These are phyloP conservation scores for Falco peregrinus DNA, from an alignment of 2,797 vertebrate genomes.

Conservation along the genomic window DNA sequence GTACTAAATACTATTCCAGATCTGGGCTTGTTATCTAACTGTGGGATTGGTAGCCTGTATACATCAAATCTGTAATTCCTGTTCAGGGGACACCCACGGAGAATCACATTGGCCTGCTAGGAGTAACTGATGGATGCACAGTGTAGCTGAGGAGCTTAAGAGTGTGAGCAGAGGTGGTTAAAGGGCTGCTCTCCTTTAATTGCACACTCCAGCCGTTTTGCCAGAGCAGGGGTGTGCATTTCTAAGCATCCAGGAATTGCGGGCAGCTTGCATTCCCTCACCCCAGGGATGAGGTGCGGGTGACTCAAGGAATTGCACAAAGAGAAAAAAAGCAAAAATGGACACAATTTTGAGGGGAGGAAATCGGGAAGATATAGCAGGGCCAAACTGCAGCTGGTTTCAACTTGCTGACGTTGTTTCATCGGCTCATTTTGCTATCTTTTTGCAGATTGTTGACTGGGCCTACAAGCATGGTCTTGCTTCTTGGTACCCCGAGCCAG, in stretches of 20 bases:
- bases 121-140: background rate
- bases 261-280: background rate
- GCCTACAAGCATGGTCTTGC: constrained; percentile 91
- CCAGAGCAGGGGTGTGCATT: background rate
- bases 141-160: accelerated
- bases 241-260: background rate
- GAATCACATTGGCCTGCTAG: background rate
- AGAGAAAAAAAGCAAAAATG: background rate
- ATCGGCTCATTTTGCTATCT: constrained; percentile 21
- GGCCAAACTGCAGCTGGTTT: background rate
- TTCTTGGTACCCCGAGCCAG: constrained; percentile 91
- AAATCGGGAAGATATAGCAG: background rate
- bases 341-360: background rate
- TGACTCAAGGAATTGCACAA: background rate
- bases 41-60: background rate
- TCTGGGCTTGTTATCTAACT: background rate
- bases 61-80: background rate
- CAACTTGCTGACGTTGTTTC: background rate
- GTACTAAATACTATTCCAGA: background rate
- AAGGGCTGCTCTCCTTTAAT: background rate
- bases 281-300: background rate
- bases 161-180: background rate
- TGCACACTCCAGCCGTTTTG: background rate
- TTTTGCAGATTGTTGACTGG: constrained; percentile 86
- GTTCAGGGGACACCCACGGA: background rate